Evolutionary conservation across 2,888 invertebrate species (phyloP), one percentile per base, ranked within the genome.

Genomic region (Polydrusus tereticollis): DNA sequence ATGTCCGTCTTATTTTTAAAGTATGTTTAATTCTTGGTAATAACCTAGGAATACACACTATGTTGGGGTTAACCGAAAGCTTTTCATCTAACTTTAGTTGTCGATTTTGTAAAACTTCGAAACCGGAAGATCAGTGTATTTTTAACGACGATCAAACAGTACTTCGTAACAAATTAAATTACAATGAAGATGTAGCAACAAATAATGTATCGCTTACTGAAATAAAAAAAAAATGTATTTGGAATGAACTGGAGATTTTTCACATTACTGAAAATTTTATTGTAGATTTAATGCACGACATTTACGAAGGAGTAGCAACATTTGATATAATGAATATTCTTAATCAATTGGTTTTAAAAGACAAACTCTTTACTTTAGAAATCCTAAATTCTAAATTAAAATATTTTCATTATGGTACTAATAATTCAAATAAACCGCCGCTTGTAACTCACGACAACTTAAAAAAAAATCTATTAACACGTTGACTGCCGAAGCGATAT

Each of bases 381-480:
- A 60, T 52, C 4, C 23, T 72, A 10, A 72, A 72, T 57, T 45
- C 43, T 21, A 60, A 65, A 47, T 45, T 64, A 33, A 50, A 57
- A 57, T 63, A 23, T 60, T 72, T 72, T 47, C 20, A 55, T 14
- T 66, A 20, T 50, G 68, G 63, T 23, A 50, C 8, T 23, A 14
- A 45, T 33, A 43, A 70, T 63, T 60, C 43, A 29, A 74, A 74
- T 60, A 64, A 43, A n/a, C 69, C 74, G 14, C 69, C 65, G 18
- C 47, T 65, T n/a, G 69, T 74, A 50, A 14, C 55, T 65, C 5
- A 21, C 41, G 45, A 74, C 7, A 72, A 69, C 64, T 64, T 74
- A 57, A 68, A 59, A 69, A 65, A 14, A 69, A 69, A 55, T 50
- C 26, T 18, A 8, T 75, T 7, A 75, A 52, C 59, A 73, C 73